A percentile compares a stretch with the other conserved stretches of the same genome.
phyloP scores from a whole-genome alignment of 2,113 vertebrate genomes.

The Salvator merianae region DNA sequence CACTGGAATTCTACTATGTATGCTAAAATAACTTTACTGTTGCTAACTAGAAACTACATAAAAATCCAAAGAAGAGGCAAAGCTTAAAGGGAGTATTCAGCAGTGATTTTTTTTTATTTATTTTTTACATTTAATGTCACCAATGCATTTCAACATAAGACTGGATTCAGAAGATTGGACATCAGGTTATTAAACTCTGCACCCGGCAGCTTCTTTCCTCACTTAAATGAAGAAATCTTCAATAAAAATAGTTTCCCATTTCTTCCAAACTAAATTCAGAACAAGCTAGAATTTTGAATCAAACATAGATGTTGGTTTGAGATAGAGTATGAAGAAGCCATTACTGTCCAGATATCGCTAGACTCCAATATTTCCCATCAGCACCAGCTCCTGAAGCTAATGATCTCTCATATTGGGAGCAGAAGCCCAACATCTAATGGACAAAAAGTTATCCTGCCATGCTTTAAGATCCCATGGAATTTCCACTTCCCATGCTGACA shows the following conservation, averaged over 20 bases:
- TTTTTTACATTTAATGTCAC: neutral
- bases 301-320: neutral
- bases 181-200: neutral
- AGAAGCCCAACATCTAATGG: neutral
- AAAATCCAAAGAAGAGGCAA: neutral
- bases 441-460: neutral
- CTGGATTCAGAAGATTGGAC: neutral
- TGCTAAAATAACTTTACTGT: neutral
- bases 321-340: neutral
- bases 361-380: neutral
- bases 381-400: neutral
- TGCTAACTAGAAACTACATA: neutral
- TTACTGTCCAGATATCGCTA: neutral
- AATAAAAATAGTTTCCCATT: neutral
- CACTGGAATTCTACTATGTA: constrained; percentile 4
- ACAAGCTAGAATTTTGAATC: neutral
- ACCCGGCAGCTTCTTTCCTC: neutral
- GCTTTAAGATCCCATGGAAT: neutral
- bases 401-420: neutral
- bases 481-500: too few relatives aligned
- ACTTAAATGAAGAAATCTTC: neutral
- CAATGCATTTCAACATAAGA: neutral
- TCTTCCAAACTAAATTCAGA: neutral
- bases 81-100: neutral
- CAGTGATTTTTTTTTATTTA: neutral